Percentiles rank a stretch among this genome's conserved stretches.
These are phyloP conservation scores for Thalassophryne amazonica DNA, from an alignment of 2,797 vertebrate species.

Conservation along the genomic window DNA sequence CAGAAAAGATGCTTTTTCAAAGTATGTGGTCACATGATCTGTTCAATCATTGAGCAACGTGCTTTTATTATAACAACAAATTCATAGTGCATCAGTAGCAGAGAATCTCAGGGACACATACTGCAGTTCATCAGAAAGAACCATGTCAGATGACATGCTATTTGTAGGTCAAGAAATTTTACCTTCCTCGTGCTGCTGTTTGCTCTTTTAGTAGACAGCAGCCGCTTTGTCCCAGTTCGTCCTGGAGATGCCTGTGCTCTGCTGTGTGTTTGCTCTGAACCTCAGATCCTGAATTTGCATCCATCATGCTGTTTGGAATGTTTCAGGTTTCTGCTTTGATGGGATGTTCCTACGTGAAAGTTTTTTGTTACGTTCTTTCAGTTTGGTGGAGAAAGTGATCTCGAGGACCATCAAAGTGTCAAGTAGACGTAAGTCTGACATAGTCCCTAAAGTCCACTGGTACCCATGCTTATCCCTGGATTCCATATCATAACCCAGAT, in stretches of 20 bases:
- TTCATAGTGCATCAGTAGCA: not conserved
- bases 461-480: too few species aligned
- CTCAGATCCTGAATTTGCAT: conserved; percentile 26
- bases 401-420: conserved; percentile 31
- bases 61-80: conserved; percentile 19
- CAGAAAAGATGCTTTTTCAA: conserved; percentile 16
- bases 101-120: not conserved
- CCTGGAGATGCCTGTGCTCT: conserved; percentile 30
- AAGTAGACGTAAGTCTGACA: too few species aligned
- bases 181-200: not conserved
- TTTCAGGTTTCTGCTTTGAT: conserved; percentile 57
- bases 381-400: conserved; percentile 35
- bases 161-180: not conserved
- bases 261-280: conserved; percentile 58
- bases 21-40: conserved; percentile 32
- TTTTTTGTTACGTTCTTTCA: conserved; percentile 31
- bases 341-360: conserved; percentile 43
- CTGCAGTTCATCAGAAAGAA: not conserved
- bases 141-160: conserved; percentile 16
- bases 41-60: conserved; percentile 57
- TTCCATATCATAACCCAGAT: too few species aligned
- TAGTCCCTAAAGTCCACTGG: too few species aligned
- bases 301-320: conserved; percentile 54
- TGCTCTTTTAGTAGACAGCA: conserved; percentile 3
- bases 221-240: conserved; percentile 8